phyloP scores from a whole-genome alignment of 1,140 invertebrate genomes.

The Thaumetopoea pityocampa region DNA sequence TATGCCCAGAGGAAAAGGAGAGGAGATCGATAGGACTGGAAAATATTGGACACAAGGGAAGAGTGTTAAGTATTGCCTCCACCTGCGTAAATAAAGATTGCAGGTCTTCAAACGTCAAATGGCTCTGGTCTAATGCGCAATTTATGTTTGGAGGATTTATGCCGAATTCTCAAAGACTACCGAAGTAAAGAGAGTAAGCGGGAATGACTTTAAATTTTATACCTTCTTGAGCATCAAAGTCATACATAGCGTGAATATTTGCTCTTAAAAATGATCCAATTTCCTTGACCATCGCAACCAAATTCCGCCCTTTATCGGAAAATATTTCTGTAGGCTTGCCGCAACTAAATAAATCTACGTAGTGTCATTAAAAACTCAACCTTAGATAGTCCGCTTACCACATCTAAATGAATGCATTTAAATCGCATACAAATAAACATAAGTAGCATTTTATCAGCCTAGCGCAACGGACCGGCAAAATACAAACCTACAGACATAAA shows the following conservation, averaged over 20 bases:
- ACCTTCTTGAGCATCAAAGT: neutral
- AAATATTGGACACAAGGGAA: neutral
- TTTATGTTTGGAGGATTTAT: neutral
- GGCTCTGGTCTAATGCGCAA: neutral
- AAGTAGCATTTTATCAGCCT: conserved; percentile 20
- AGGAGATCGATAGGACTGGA: neutral
- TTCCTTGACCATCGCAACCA: conserved; percentile 8
- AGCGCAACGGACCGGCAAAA: conserved; percentile 20
- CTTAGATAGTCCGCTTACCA: conserved; percentile 18
- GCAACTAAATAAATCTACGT: conserved; percentile 26
- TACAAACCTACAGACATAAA: conserved; percentile 13
- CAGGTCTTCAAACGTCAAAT: neutral
- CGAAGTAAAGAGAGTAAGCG: neutral
- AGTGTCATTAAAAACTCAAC: conserved; percentile 22
- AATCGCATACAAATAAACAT: conserved; percentile 25
- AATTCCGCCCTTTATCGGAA: conserved; percentile 16
- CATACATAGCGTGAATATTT: neutral
- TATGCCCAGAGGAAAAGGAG: neutral
- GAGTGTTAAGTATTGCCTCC: neutral
- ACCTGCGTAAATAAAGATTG: neutral
- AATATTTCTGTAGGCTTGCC: conserved; percentile 23
- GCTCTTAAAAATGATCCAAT: conserved; percentile 2
- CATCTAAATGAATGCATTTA: conserved; percentile 25
- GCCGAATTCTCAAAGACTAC: neutral
- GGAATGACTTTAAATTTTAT: neutral